Evolutionary conservation across 2,888 invertebrate genomes (phyloP).

Genomic region (Crossocerus cetratus): DNA sequence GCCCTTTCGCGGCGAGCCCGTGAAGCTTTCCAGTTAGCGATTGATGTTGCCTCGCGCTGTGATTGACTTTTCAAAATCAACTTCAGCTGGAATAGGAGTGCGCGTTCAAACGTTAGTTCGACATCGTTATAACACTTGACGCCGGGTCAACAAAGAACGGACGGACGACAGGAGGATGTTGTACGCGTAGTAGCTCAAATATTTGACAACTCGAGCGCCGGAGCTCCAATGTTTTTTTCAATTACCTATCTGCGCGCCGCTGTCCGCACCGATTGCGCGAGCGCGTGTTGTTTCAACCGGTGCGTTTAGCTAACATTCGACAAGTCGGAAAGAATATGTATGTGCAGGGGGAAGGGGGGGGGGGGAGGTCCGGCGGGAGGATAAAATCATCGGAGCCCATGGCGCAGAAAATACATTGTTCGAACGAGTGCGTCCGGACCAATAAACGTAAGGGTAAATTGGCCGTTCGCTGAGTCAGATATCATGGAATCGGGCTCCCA

Average conservation of each 20-base stretch:
- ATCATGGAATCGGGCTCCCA: constrained; percentile 24
- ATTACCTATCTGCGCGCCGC: background rate
- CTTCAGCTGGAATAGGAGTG: too few species aligned
- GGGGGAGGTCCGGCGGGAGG: too few species aligned
- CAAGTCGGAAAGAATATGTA: too few species aligned
- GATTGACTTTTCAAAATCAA: constrained; percentile 1
- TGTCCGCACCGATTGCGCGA: background rate
- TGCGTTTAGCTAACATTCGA: too few species aligned
- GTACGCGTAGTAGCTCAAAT: background rate
- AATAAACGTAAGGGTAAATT: constrained; percentile 26
- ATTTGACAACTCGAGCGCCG: background rate
- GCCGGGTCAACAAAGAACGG: too few species aligned
- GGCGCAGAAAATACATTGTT: too few species aligned
- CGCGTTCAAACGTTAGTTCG: constrained; percentile 1
- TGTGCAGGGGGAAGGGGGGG: too few species aligned
- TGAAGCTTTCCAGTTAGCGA: background rate
- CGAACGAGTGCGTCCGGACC: background rate
- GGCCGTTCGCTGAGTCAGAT: constrained; percentile 22
- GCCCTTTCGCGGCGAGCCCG: too few species aligned
- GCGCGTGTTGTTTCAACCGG: too few species aligned
- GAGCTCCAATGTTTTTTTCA: background rate
- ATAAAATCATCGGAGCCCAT: too few species aligned
- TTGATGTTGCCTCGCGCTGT: background rate
- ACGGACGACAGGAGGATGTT: too few species aligned
- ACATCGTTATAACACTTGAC: background rate